These are phyloP conservation scores for Zaprionus inermis DNA, from an alignment of 1,140 invertebrate genomes.

Conservation along the genomic window DNA sequence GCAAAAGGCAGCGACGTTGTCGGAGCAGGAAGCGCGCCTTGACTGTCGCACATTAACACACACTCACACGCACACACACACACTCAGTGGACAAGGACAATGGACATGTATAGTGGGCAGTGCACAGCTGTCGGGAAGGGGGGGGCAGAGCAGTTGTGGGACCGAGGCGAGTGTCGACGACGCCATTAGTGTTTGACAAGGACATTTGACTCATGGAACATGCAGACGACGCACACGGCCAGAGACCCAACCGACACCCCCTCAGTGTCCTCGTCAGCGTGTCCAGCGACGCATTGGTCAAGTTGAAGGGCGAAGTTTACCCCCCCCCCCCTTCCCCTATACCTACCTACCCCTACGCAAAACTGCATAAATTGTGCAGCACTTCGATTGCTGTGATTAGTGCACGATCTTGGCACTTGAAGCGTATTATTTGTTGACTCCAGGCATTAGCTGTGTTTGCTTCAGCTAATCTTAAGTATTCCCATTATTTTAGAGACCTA, in stretches of 20 bases:
- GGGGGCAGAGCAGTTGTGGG: neutral
- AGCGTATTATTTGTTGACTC: constrained; percentile 58
- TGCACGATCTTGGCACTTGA: constrained; percentile 15
- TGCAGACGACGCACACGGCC: constrained; percentile 28
- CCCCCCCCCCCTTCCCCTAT: too few relatives aligned
- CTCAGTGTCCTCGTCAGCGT: neutral
- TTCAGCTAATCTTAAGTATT: too few relatives aligned
- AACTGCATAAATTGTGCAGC: constrained; percentile 60
- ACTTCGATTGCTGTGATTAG: neutral
- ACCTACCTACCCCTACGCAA: constrained; percentile 26
- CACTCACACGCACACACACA: neutral
- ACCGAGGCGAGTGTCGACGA: constrained; percentile 52
- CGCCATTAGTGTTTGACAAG: constrained; percentile 80
- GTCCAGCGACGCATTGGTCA: constrained; percentile 25
- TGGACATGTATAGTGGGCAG: constrained; percentile 16
- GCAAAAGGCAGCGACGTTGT: constrained; percentile 14
- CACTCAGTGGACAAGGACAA: constrained; percentile 61
- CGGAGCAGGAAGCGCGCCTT: constrained; percentile 56
- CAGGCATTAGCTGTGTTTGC: constrained; percentile 17
- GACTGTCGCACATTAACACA: constrained; percentile 70
- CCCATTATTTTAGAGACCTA: neutral
- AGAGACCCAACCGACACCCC: constrained; percentile 32
- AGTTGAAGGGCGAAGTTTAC: constrained; percentile 36
- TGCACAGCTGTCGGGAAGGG: constrained; percentile 1
- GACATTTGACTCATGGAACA: constrained; percentile 59